These are phyloP conservation scores for Drosophila navojoa DNA, from an alignment of 1,140 invertebrate species.

Conservation along the genomic window DNA sequence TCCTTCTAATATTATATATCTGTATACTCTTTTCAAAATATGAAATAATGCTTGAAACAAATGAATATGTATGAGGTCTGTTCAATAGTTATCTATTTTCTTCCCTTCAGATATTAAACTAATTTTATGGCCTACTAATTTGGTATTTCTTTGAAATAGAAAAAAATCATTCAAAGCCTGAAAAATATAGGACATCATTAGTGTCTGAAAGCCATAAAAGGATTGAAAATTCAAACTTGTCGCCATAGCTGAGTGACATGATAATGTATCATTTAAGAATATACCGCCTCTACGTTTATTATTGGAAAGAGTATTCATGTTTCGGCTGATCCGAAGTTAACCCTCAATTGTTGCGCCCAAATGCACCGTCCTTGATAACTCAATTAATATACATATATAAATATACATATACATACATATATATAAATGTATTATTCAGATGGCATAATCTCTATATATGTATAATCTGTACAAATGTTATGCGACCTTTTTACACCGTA, in stretches of 20 bases:
- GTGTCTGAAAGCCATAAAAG: no score
- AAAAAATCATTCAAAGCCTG: no score
- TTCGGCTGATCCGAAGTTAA: constrained; percentile 21
- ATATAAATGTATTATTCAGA: constrained; percentile 27
- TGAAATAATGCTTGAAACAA: background rate
- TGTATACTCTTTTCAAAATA: constrained; percentile 30
- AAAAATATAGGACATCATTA: no score
- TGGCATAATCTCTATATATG: constrained; percentile 28
- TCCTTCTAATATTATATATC: background rate
- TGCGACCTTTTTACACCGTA: constrained; percentile 57
- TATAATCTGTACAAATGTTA: constrained; percentile 71
- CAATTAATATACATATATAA: constrained; percentile 1
- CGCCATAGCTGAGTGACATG: no score
- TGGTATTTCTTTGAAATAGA: no score
- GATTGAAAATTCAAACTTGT: no score
- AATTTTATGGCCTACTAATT: no score
- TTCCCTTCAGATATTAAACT: no score
- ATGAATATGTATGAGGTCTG: no score
- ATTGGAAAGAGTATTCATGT: constrained; percentile 33
- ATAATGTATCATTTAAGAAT: no score
- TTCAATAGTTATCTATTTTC: no score
- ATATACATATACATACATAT: constrained; percentile 3
- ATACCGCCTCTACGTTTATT: background rate
- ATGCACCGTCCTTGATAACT: constrained; percentile 12
- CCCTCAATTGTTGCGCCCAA: constrained; percentile 16